Conservation (phyloP, 2,113 vertebrate genomes). For the Capreolus pygargus region DNA sequence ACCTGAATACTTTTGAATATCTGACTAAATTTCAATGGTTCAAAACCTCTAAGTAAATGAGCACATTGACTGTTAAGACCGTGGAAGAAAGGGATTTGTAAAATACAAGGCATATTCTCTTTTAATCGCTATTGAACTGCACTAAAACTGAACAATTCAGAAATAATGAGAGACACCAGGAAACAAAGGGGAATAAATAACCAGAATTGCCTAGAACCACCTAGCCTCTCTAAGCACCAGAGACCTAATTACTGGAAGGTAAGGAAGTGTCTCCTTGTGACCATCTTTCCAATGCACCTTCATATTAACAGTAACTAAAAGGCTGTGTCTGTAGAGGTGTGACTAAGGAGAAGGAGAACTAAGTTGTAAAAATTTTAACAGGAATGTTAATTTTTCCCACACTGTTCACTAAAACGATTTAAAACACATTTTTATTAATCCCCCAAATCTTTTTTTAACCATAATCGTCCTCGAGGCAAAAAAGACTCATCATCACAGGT, state of each 20-base stretch:
- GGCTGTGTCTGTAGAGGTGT: neutral
- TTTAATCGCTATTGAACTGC: neutral
- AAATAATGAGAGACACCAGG: neutral
- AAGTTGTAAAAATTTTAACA: neutral
- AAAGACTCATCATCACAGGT: neutral
- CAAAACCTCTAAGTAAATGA: neutral
- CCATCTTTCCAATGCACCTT: neutral
- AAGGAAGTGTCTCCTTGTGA: neutral
- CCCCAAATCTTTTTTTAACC: neutral
- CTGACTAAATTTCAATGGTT: neutral
- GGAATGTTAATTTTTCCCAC: neutral
- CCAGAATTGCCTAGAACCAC: neutral
- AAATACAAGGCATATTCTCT: neutral
- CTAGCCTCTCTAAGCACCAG: neutral
- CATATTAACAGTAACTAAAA: neutral
- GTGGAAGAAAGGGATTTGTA: neutral
- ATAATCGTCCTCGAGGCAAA: neutral
- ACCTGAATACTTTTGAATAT: neutral
- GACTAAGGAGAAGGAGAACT: neutral
- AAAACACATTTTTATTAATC: neutral
- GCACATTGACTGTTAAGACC: neutral
- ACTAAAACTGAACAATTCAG: neutral
- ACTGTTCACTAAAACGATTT: neutral
- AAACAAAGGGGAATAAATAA: neutral
- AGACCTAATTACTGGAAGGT: neutral